Percentiles rank a stretch among this genome's conserved stretches.
phyloP scores from a whole-genome alignment of 2,797 vertebrate genomes.

The Eptatretus atami region DNA sequence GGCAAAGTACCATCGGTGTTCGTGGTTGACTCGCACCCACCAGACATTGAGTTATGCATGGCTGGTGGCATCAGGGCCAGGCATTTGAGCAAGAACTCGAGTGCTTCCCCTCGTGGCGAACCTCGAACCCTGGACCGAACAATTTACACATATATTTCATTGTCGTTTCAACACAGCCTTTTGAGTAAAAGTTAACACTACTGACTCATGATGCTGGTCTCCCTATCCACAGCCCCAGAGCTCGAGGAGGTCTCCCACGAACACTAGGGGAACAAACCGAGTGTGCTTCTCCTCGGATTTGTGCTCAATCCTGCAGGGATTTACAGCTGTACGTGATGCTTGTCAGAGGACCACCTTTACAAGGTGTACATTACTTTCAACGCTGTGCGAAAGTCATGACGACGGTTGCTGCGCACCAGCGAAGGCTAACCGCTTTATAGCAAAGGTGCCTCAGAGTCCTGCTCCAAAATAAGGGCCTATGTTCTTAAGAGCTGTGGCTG shows the following conservation, averaged over 20 bases:
- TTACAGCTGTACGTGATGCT: conserved; percentile 64
- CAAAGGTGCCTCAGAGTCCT: conserved; percentile 84
- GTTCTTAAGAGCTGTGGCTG: no score
- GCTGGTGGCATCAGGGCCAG: no score
- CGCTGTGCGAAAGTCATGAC: conserved; percentile 86
- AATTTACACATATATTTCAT: no score
- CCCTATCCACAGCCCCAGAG: conserved; percentile 32
- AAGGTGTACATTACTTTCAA: conserved; percentile 99
- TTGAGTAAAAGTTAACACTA: no score
- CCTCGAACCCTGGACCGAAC: no score
- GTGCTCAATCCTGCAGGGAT: conserved; percentile 56
- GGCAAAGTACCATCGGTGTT: no score
- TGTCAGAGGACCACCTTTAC: conserved; percentile 62
- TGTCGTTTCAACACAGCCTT: no score
- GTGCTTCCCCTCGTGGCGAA: no score
- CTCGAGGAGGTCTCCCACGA: conserved; percentile 66
- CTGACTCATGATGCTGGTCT: no score
- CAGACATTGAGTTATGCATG: no score
- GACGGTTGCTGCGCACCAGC: conserved; percentile 38
- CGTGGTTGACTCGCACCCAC: no score
- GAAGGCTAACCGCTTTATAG: conserved; percentile 77
- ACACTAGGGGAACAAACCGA: conserved; percentile 95
- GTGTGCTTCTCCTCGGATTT: conserved; percentile 51
- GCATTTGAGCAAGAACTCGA: no score
- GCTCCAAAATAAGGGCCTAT: conserved; percentile 40